These are phyloP conservation scores for Porites australiensis DNA, from an alignment of 64 coral and sea anemone species.

Conservation along the genomic window DNA sequence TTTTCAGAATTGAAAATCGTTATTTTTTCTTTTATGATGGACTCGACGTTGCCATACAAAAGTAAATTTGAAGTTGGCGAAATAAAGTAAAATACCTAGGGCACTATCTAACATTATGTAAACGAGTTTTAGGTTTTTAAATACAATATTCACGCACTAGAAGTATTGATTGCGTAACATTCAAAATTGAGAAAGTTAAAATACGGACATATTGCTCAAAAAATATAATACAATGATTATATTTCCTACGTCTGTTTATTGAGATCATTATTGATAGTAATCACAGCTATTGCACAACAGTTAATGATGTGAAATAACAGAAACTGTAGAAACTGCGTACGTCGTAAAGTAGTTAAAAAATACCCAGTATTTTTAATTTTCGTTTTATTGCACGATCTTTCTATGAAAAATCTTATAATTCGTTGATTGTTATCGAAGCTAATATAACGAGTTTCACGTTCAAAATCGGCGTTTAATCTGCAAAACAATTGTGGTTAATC, in stretches of 20 bases:
- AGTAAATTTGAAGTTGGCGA: background rate
- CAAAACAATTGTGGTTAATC: background rate
- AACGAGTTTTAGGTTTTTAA: background rate
- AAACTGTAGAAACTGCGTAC: background rate
- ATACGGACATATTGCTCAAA: background rate
- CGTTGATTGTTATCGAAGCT: background rate
- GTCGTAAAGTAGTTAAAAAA: constrained; percentile 27
- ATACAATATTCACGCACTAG: background rate
- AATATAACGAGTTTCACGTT: background rate
- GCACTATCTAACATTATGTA: background rate
- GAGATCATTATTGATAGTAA: too few relatives aligned
- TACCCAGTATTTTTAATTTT: background rate
- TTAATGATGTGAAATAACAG: background rate
- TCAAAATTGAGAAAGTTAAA: background rate
- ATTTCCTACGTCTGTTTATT: too few relatives aligned
- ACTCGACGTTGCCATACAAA: background rate
- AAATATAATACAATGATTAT: background rate
- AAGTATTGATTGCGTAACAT: constrained; percentile 2
- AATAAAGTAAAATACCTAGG: background rate
- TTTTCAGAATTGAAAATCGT: background rate
- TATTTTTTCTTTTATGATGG: too few relatives aligned
- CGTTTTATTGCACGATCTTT: background rate
- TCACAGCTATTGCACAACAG: background rate
- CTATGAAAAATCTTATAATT: background rate
- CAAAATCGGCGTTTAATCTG: background rate